A percentile compares a stretch with the other conserved stretches of the same genome.
These are phyloP conservation scores for Prionailurus viverrinus DNA, from an alignment of 2,113 vertebrate species.

Conservation along the genomic window DNA sequence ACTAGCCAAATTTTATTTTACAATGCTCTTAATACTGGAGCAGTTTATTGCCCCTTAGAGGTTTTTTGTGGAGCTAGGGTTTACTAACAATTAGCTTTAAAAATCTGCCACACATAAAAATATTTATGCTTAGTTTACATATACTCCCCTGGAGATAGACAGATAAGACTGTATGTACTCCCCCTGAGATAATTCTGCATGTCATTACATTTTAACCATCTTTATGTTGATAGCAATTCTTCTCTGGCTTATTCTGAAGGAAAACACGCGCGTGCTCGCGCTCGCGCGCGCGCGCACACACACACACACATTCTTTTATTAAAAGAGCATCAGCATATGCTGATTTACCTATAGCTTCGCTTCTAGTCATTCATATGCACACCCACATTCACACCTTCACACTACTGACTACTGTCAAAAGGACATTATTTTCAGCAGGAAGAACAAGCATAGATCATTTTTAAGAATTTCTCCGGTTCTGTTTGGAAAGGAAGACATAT, in stretches of 20 bases:
- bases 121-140: conserved; percentile 76
- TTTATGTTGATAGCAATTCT: not conserved
- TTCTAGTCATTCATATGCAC: not conserved
- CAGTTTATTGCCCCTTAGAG: conserved; percentile 69
- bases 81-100: conserved; percentile 81
- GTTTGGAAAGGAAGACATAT: not conserved
- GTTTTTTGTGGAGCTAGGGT: conserved; percentile 65
- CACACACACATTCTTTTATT: not conserved
- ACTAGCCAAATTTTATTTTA: conserved; percentile 71
- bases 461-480: not conserved
- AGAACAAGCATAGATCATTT: not conserved
- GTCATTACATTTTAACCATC: conserved; percentile 20
- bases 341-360: not conserved
- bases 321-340: not conserved
- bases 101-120: conserved; percentile 79
- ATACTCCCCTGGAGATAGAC: conserved; percentile 32
- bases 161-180: conserved; percentile 4
- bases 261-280: too few relatives aligned
- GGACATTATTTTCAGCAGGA: not conserved
- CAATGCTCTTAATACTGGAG: conserved; percentile 51
- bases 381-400: not conserved
- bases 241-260: not conserved
- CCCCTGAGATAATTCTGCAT: conserved; percentile 32
- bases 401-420: not conserved
- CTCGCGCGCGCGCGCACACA: too few relatives aligned